Conservation (phyloP, 2,888 invertebrate genomes). For the Ferdinandea cuprea region DNA sequence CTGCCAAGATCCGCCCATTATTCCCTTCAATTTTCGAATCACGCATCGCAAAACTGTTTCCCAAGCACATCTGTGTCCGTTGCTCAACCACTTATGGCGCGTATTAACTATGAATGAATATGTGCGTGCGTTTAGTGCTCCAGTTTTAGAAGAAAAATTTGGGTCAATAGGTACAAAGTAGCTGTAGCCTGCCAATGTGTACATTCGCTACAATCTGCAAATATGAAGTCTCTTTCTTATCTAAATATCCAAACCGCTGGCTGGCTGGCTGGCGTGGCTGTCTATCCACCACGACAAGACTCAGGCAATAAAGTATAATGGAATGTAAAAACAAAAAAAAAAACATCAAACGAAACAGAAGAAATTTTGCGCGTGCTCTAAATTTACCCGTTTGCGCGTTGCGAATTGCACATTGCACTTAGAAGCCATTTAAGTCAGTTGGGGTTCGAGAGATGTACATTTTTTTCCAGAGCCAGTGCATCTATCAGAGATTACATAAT, state of each 20-base stretch:
- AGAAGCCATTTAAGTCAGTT: constrained; percentile 11
- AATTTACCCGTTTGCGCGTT: constrained; percentile 53
- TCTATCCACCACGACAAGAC: neutral
- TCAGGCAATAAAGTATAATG: neutral
- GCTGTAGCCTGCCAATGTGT: constrained; percentile 10
- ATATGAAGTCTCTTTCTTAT: constrained; percentile 62
- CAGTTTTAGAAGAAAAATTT: constrained; percentile 48
- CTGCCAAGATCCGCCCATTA: constrained; percentile 36
- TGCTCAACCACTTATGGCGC: constrained; percentile 21
- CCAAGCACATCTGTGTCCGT: constrained; percentile 27
- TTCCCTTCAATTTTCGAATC: constrained; percentile 41
- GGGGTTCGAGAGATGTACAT: constrained; percentile 16
- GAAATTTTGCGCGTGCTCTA: constrained; percentile 38
- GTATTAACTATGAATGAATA: neutral
- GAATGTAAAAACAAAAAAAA: constrained; percentile 8
- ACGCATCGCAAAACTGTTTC: neutral
- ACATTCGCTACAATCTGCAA: constrained; percentile 61
- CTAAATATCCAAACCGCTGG: constrained; percentile 11
- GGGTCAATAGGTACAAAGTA: constrained; percentile 72
- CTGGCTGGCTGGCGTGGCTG: neutral
- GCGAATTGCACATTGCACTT: constrained; percentile 59
- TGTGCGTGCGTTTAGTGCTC: constrained; percentile 10
- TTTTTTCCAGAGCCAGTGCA: constrained; percentile 17
- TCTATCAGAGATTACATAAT: constrained; percentile 58
- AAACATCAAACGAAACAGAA: constrained; percentile 8